These are phyloP conservation scores for Epicampocera succincta DNA, from an alignment of 2,888 invertebrate species.

Conservation along the genomic window DNA sequence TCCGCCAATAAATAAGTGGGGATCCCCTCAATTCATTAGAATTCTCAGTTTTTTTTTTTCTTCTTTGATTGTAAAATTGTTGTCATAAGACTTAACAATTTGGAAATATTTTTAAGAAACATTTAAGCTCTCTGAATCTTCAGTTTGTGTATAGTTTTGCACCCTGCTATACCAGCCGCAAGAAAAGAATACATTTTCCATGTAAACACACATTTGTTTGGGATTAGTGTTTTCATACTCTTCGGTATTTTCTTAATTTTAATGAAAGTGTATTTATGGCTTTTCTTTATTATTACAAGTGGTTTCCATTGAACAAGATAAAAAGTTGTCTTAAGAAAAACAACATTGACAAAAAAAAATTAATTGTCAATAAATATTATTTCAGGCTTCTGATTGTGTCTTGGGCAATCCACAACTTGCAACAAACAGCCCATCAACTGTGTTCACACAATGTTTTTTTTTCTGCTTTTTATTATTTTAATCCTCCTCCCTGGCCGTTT, in stretches of 20 bases:
- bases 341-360: slow-evolving; percentile 15
- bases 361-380: slow-evolving; percentile 61
- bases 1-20: too few species aligned
- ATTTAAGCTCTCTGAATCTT: too few species aligned
- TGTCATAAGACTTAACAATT: too few species aligned
- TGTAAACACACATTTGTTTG: too few species aligned
- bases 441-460: slow-evolving; percentile 35
- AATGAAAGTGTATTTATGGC: not conserved
- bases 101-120: too few species aligned
- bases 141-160: too few species aligned
- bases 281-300: slow-evolving; percentile 54
- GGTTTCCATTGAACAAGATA: slow-evolving; percentile 32
- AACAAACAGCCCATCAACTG: slow-evolving; percentile 9
- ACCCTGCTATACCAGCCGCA: too few species aligned
- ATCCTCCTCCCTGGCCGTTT: not conserved
- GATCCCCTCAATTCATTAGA: too few species aligned
- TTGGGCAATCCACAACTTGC: slow-evolving; percentile 7
- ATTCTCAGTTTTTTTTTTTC: too few species aligned
- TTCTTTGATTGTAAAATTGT: too few species aligned
- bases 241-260: slow-evolving; percentile 1
- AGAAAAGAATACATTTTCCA: too few species aligned
- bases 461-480: too few species aligned
- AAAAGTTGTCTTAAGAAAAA: slow-evolving; percentile 17
- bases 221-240: not conserved
- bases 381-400: slow-evolving; percentile 48